Evolutionary conservation across 2,888 invertebrate genomes (phyloP).

Genomic region (Adelphocoris suturalis): DNA sequence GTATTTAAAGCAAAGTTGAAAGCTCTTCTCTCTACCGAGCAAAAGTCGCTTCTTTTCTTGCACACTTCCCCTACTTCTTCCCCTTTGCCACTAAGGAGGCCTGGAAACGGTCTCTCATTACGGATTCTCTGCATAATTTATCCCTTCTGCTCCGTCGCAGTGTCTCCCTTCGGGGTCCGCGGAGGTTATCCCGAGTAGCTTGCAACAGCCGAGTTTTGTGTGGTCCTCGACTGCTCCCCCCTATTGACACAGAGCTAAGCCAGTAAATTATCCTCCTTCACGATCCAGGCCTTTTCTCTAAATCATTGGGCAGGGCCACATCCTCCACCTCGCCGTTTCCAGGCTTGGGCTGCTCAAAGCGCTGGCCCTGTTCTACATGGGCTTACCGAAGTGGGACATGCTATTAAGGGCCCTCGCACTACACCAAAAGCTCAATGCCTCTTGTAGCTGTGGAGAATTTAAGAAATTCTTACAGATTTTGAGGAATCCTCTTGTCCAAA

Average conservation of each 20-base stretch:
- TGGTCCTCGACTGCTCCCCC: constrained; percentile 64
- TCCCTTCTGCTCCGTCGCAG: constrained; percentile 39
- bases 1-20: constrained; percentile 45
- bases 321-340: neutral
- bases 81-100: constrained; percentile 21
- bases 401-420: neutral
- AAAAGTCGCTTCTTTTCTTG: constrained; percentile 57
- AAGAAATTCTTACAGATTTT: too few relatives aligned
- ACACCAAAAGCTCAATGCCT: neutral
- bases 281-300: constrained; percentile 63
- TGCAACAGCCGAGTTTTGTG: constrained; percentile 69
- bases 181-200: constrained; percentile 55
- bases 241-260: constrained; percentile 67
- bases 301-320: constrained; percentile 60
- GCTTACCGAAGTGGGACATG: constrained; percentile 19
- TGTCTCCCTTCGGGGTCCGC: constrained; percentile 47
- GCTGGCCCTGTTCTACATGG: constrained; percentile 8
- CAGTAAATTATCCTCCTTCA: constrained; percentile 69
- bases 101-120: constrained; percentile 70
- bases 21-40: constrained; percentile 36
- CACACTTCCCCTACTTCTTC: constrained; percentile 19
- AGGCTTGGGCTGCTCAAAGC: neutral
- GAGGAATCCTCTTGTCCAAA: too few relatives aligned
- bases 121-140: constrained; percentile 72
- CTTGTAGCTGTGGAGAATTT: too few relatives aligned